Evolutionary conservation across 2,888 invertebrate genomes (phyloP).

Genomic region (Cerastis leucographa): DNA sequence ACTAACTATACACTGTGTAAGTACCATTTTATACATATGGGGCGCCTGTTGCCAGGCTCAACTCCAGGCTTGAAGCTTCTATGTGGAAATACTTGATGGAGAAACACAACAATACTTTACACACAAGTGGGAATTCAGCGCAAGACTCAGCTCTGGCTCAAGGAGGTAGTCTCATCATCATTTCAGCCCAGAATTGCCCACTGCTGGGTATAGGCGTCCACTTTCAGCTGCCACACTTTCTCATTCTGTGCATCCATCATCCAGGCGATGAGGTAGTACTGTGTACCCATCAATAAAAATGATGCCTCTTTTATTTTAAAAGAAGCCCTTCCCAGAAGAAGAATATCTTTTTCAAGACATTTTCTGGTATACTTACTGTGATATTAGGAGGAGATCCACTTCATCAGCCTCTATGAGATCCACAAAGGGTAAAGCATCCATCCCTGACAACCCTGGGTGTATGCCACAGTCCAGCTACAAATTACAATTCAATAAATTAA

Average conservation of each 20-base stretch:
- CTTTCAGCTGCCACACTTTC: background rate
- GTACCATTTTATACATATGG: background rate
- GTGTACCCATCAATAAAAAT: background rate
- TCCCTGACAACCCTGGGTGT: conserved; percentile 98
- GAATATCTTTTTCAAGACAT: background rate
- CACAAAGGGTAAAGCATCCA: conserved; percentile 99
- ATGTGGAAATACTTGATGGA: background rate
- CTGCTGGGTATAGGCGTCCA: background rate
- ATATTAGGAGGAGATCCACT: conserved; percentile 98
- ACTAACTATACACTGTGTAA: background rate
- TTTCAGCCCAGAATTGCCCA: background rate
- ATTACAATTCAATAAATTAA: background rate
- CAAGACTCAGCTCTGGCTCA: background rate
- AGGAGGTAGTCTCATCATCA: background rate
- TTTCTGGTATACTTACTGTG: conserved; percentile 93
- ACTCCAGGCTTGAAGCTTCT: background rate
- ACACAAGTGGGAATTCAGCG: background rate
- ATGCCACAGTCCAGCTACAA: conserved; percentile 98
- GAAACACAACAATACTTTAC: background rate
- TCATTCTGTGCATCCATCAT: background rate
- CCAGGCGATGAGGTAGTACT: background rate
- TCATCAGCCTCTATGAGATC: conserved; percentile 99
- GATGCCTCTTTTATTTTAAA: background rate
- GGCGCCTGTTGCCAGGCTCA: background rate
- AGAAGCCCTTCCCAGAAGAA: background rate